Base-by-base conservation (phyloP, 2,797 vertebrate species). In the Poecilia gillii region DNA sequence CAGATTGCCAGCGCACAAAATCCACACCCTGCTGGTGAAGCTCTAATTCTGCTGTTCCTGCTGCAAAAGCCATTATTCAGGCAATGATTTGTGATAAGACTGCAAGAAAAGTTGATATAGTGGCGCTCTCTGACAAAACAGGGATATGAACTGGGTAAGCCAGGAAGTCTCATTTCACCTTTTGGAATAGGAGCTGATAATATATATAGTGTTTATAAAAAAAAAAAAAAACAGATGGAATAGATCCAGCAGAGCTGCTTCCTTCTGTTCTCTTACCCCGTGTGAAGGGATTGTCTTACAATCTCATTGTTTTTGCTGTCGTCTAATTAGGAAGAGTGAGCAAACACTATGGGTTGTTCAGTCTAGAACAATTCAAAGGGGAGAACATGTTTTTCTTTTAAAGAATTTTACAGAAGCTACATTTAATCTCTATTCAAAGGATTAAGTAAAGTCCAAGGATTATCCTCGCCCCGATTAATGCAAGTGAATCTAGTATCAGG, bases 11-110 rank as follows among this genome's bases (percentile, higher is more conserved):
- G 64, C 4, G 2, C 62, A 41, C 64, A 68, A 68, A 25, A 68
- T 68, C 33, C 36, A 68, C 64, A 68, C 36, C 41, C 57, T 77
- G 79, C 77, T 45, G 1, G 59, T 78, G 82, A 73, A 81, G 86
- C 79, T 93, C 84, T 81, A 84, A 87, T 87, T 87, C 66, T 82
- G 45, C 77, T 72, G 46, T 55, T 76, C 82, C 79, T 85, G 77
- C 87, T 81, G 66, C 82, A 85, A 88, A 79, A 85, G 75, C 74
- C 79, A 86, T 91, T 86, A 82, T 86, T 89, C 78, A 81, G 81
- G 64, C 25, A 76, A 81, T 25, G 41, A 23, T 71, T 71, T 79
- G 59, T 57, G 70, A 87, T 81, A 72, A 87, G 75, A 74, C 74
- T 55, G 57, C 64, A 28, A 16, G 76, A 88, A 41, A 41, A 25